Evolutionary conservation across 2,888 invertebrate species (phyloP).

Genomic region (Cenopis cana): DNA sequence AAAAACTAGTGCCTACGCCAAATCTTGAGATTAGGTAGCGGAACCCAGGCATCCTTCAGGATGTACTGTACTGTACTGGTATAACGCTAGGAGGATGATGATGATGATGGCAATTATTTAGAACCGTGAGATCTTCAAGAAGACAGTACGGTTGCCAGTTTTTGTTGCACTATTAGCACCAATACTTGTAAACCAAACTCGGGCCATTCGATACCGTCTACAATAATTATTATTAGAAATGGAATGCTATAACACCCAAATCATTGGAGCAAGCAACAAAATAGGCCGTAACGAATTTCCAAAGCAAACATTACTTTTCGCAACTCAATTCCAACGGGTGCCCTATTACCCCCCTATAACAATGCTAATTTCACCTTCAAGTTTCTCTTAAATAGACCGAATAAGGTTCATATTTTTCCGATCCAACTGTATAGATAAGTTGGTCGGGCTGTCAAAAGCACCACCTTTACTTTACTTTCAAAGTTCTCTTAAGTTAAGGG

Average conservation of each 20-base stretch:
- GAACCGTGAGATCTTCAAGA: too few species aligned
- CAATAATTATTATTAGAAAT: conserved; percentile 31
- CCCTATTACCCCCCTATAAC: conserved; percentile 56
- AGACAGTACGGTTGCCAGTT: too few species aligned
- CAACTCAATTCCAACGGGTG: conserved; percentile 78
- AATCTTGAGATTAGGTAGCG: too few species aligned
- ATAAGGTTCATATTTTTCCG: conserved; percentile 51
- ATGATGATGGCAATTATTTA: too few species aligned
- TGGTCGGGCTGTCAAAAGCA: conserved; percentile 57
- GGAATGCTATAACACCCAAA: conserved; percentile 66
- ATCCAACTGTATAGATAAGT: conserved; percentile 24
- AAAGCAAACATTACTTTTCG: conserved; percentile 81
- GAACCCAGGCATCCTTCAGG: too few species aligned
- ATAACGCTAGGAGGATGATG: too few species aligned
- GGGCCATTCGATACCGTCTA: background rate
- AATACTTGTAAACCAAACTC: background rate
- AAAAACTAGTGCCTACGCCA: too few species aligned
- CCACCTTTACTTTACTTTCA: conserved; percentile 8
- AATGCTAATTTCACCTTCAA: background rate
- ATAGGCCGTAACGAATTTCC: conserved; percentile 82
- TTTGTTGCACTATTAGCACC: too few species aligned
- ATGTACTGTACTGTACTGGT: too few species aligned
- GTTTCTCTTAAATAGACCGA: conserved; percentile 37
- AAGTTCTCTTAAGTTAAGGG: conserved; percentile 36
- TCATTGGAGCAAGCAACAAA: conserved; percentile 72